A percentile compares a stretch with the other conserved stretches of the same genome.
Conservation (phyloP, 2,113 vertebrate genomes). For the Leptobrachium leishanense region DNA sequence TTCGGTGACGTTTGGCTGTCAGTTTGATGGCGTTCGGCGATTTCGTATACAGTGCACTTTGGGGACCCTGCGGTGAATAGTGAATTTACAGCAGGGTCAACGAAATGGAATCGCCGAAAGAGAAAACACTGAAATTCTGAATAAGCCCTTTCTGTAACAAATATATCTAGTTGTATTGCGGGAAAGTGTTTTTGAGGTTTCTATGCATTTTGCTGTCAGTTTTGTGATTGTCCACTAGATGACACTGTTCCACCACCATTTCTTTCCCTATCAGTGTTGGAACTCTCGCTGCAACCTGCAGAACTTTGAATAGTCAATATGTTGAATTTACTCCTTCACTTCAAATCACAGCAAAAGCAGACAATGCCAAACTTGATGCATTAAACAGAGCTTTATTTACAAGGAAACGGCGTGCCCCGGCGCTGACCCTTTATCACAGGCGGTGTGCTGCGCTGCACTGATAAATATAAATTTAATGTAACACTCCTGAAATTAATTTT, state of each 20-base stretch:
- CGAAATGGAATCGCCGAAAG: no score
- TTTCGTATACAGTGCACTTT: no score
- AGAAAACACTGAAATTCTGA: no score
- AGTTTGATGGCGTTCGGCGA: no score
- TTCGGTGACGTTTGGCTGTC: no score
- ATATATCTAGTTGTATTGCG: no score
- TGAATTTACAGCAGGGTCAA: no score
- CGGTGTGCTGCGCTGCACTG: slow-evolving; percentile 7
- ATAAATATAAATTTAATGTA: slow-evolving; percentile 33
- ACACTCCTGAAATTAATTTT: slow-evolving; percentile 1
- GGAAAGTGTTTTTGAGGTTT: no score
- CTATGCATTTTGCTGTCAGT: no score
- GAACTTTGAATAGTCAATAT: slow-evolving; percentile 27
- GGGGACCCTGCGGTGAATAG: no score
- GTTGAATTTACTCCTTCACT: slow-evolving; percentile 33
- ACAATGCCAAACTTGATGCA: slow-evolving; percentile 43
- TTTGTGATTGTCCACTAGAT: slow-evolving; percentile 9
- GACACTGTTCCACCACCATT: slow-evolving; percentile 15
- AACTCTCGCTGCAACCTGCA: neutral
- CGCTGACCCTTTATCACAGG: slow-evolving; percentile 27
- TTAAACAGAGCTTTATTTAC: slow-evolving; percentile 44
- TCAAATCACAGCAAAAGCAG: slow-evolving; percentile 40
- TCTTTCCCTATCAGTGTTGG: neutral
- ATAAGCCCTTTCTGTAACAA: no score
- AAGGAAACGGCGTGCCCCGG: slow-evolving; percentile 25